phyloP scores from a whole-genome alignment of 2,797 vertebrate species.

The Melanotaenia trifasciata region DNA sequence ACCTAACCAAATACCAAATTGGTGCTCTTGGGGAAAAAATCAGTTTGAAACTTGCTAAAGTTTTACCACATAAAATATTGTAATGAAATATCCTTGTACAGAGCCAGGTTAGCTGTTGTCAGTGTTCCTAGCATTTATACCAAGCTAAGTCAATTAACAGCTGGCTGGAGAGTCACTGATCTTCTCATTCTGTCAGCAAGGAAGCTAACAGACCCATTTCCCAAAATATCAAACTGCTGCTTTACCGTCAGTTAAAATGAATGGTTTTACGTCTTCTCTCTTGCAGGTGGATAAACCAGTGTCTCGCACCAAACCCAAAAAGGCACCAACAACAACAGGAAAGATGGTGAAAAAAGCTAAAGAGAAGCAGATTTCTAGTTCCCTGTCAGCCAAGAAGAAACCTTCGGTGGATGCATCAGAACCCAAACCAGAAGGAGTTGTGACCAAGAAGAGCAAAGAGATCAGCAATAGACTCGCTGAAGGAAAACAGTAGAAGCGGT shows the following conservation, averaged over 20 bases:
- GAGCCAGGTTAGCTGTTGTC: neutral
- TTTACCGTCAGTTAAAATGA: neutral
- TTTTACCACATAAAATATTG: neutral
- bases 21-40: neutral
- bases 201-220: constrained; percentile 15
- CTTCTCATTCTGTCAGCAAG: constrained; percentile 10
- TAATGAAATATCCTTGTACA: neutral
- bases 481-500: constrained; percentile 90
- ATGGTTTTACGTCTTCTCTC: constrained; percentile 14
- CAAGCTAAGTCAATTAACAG: neutral
- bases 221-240: constrained; percentile 3
- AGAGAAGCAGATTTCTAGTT: constrained; percentile 90
- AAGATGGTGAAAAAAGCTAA: constrained; percentile 93
- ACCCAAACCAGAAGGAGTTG: constrained; percentile 86
- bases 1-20: neutral
- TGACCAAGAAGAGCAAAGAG: constrained; percentile 97
- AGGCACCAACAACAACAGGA: constrained; percentile 85
- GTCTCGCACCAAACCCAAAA: constrained; percentile 95
- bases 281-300: constrained; percentile 89
- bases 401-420: constrained; percentile 73
- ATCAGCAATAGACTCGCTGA: constrained; percentile 99
- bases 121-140: neutral
- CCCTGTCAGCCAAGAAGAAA: constrained; percentile 94
- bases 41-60: neutral
- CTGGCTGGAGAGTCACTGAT: neutral